Base-by-base conservation (phyloP, 2,113 vertebrate genomes). In the human (Homo sapiens) region DNA sequence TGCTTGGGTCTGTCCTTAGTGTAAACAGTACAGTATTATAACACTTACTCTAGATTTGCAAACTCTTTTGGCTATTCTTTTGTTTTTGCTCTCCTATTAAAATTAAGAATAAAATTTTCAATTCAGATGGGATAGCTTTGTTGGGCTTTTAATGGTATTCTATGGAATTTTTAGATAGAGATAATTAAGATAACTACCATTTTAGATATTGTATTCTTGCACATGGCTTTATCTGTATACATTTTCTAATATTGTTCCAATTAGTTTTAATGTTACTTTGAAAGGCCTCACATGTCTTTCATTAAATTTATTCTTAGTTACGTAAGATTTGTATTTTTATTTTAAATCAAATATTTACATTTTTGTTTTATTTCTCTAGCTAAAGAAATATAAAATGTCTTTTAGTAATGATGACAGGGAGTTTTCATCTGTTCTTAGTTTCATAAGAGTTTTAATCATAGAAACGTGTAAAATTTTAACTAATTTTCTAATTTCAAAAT, bases 401-500 rank as follows among this genome's bases (percentile, higher is more conserved):
- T 27, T 10, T 10, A 68, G 52, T 23, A 80, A 23, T 18, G 61
- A 38, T 35, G 8, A 85, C 3, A 88, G 25, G 61, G 10, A 90
- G 6, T 25, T 90, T 80, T 90, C 48, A n/a, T 85, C 83, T 70
- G 61, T 75, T 79, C 61, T 70, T 78, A 78, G 11, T 10, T 73
- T 86, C 30, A 1, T 14, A 78, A 75, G 66, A 5, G 2, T 93
- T 82, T 93, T 87, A 64, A 80, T 73, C 12, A 61, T 59, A 2
- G 43, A 83, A 87, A 93, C 0, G 1, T 57, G 0, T 68, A 79
- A 38, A 40, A 59, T 80, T 80, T 80, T 95, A 92, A 89, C 66
- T 92, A 79, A 70, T 70, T 90, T 85, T 59, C 43, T 75, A 83
- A 55, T 64, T 81, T 92, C 18, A 40, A 95, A 85, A 95, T 50